Conservation (phyloP, 2,113 vertebrate genomes). For the Marmota flaviventris region DNA sequence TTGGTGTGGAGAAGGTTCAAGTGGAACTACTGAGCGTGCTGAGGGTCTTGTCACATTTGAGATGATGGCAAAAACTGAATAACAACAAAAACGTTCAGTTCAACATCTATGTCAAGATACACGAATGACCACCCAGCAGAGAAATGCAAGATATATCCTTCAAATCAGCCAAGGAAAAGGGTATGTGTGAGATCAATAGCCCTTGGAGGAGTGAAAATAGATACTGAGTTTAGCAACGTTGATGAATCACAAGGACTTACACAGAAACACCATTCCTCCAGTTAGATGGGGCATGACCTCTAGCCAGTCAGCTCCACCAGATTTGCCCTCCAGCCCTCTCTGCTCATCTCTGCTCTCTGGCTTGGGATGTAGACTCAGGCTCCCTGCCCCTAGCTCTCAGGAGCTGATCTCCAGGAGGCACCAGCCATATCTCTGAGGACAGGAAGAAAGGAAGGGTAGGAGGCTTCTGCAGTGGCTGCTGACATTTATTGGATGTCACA, state of each 20-base stretch:
- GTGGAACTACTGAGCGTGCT: too few species aligned
- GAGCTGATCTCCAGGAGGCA: too few species aligned
- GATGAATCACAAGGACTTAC: not conserved
- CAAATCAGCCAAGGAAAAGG: not conserved
- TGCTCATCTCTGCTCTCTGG: not conserved
- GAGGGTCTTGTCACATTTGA: not conserved
- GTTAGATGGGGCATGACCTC: too few species aligned
- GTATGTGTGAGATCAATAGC: not conserved
- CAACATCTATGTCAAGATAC: not conserved
- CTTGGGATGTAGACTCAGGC: not conserved
- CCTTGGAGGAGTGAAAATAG: not conserved
- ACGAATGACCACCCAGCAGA: not conserved
- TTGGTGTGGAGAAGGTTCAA: not conserved
- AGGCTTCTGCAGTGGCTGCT: not conserved
- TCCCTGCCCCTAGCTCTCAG: too few species aligned
- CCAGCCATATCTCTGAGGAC: not conserved
- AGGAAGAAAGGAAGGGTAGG: not conserved
- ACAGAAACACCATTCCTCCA: too few species aligned
- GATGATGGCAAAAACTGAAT: not conserved
- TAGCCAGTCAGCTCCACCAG: not conserved
- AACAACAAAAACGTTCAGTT: not conserved
- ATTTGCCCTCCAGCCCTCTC: rapidly evolving
- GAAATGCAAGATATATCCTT: not conserved
- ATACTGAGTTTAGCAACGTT: not conserved
- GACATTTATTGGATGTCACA: too few species aligned